These are phyloP conservation scores for Caenorhabditis angaria DNA, from an alignment of 2,888 invertebrate species.

Conservation along the genomic window DNA sequence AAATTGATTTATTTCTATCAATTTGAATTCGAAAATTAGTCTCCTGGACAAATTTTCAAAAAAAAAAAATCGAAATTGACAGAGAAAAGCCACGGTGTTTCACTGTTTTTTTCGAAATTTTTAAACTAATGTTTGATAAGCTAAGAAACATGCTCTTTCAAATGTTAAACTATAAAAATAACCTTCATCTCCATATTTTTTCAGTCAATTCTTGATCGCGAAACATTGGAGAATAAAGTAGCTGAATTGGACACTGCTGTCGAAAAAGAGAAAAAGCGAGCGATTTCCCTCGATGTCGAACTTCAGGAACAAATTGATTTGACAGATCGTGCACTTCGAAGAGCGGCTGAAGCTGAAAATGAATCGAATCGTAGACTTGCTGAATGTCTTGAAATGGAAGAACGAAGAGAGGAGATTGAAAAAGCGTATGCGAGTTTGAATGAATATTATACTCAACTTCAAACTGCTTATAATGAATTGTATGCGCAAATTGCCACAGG, in stretches of 20 bases:
- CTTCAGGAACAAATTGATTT: conserved; percentile 57
- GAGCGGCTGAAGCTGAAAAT: conserved; percentile 60
- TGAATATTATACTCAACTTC: conserved; percentile 59
- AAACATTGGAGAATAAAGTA: conserved; percentile 43
- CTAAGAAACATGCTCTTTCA: no score
- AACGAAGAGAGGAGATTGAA: conserved; percentile 55
- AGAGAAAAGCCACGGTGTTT: no score
- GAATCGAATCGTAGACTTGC: conserved; percentile 57
- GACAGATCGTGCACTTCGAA: conserved; percentile 52
- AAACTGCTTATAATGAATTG: conserved; percentile 56
- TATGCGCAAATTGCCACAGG: conserved; percentile 40
- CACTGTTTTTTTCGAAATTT: no score
- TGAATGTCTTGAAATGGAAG: conserved; percentile 59
- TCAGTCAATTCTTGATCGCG: conserved; percentile 47
- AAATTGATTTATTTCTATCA: no score
- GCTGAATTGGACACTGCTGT: conserved; percentile 42
- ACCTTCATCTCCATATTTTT: no score
- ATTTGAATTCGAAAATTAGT: no score
- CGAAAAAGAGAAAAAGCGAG: conserved; percentile 48
- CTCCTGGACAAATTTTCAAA: no score
- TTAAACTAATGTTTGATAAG: no score
- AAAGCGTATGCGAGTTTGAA: conserved; percentile 55
- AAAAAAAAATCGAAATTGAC: no score
- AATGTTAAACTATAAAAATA: no score
- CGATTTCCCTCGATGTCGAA: conserved; percentile 48